Evolutionary conservation across 2,113 vertebrate genomes (phyloP), one percentile per base, ranked within the genome.

Genomic region (Nerophis lumbriciformis): DNA sequence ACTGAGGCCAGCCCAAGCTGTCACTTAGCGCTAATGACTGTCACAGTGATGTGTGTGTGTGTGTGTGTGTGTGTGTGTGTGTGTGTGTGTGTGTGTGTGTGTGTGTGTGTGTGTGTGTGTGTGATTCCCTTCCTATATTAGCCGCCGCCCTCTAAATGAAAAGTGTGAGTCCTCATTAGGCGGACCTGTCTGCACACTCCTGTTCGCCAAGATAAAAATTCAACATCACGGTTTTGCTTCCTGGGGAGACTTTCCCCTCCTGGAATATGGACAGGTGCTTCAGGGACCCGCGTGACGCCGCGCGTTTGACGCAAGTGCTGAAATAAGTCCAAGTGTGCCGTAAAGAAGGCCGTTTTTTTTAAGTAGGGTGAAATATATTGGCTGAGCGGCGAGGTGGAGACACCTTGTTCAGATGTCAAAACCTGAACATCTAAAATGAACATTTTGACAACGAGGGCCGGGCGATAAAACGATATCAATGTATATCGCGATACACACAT

Each of bases 1-100:
- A 16, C 53, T 70, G 68, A 71, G 80, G 73, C 83, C 84, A 79
- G 65, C 63, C 68, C 62, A 76, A 81, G 66, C 82, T 87, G 87
- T 85, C 87, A 88, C 81, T 86, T 83, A 68, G 73, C 81, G 66
- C 84, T 88, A 87, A 87, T 88, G 84, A 83, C 84, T 85, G 76
- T 66, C 63, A 64, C 69, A 69, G 28, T 66, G 37, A 60, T 64
- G 70, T 74, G 78, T 74, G 75, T 83, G 85, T 4, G 28, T 28
- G 28, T 28, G 28, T 28, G 28, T 28, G 28, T 28, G 28, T 28
- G 28, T 28, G 28, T 28, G 28, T 28, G 28, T 28, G 28, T 28
- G 28, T 28, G 28, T 28, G 28, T 28, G 28, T 28, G 28, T 28
- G 28, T 28, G 28, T 28, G 28, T 28, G 28, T 28, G 28, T 28